Base-by-base conservation (phyloP, 1,140 invertebrate species). In the Drosophila carrolli region DNA sequence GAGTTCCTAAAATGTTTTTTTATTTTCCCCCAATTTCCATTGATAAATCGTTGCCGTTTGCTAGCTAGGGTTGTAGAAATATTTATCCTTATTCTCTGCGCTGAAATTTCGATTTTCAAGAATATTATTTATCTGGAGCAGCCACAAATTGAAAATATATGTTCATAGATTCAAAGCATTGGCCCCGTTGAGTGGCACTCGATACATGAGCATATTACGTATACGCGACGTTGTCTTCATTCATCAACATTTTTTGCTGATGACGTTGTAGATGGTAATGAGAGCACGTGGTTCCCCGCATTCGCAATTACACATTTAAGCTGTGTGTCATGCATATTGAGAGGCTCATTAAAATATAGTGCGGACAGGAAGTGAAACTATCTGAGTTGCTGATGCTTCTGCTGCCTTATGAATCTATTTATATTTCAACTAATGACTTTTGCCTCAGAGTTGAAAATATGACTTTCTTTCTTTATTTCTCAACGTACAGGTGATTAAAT, bases 251-350 rank as follows among this genome's bases (percentile, higher is more conserved):
- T 57, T 57, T 63, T 76, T 43, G 66, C 62, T 65, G 70, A 53
- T 62, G 78, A 43, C 66, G 48, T 14, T 60, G 27, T 56, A 16
- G 29, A 32, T 78, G 50, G 32, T 72, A 65, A 75, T 78, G 60
- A 51, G 63, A 61, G 79, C 75, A 88, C 84, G 82, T 86, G 75
- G 66, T 50, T 32, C 47, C 16, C 41, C 44, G 11, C 66, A 50
- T 55, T 65, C 54, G 72, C 81, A 86, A 86, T 86, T 86, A 82
- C 83, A 86, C 83, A 86, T 88, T 86, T 79, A 86, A 82, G 79
- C 79, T 76, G 44, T 88, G 84, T 88, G 84, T 89, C 80, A 74
- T 88, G 84, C 84, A 88, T 89, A 88, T 88, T 89, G 76, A 88
- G 80, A 78, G 84, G 80, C 84, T 88, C 84, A 88, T 88, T 88